Conservation (phyloP, 1,140 invertebrate genomes). For the Pomacea maculata region DNA sequence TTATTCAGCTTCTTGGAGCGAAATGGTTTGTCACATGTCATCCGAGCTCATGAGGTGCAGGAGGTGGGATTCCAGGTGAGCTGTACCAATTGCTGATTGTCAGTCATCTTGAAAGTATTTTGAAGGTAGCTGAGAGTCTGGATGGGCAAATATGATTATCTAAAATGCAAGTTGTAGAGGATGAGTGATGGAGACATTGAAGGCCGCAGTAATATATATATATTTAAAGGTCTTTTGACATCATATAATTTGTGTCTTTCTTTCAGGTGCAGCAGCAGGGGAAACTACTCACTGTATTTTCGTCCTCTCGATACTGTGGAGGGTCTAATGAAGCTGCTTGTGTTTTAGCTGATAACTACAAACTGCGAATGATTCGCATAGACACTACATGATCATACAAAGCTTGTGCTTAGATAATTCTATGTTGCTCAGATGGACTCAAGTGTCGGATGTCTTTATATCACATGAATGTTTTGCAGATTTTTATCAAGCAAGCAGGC, state of each 20-base stretch:
- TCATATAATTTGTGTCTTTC: too few species aligned
- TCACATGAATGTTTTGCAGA: too few species aligned
- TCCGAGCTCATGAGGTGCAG: conserved; percentile 79
- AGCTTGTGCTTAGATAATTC: background rate
- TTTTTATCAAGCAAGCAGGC: too few species aligned
- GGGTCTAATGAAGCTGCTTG: conserved; percentile 76
- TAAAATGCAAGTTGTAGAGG: too few species aligned
- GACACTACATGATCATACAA: conserved; percentile 66
- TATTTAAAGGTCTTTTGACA: too few species aligned
- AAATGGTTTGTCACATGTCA: conserved; percentile 75
- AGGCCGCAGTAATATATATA: too few species aligned
- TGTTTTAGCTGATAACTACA: conserved; percentile 70
- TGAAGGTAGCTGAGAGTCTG: background rate
- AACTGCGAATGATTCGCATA: conserved; percentile 70
- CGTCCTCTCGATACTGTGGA: conserved; percentile 75
- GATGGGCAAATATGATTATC: background rate
- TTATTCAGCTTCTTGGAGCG: conserved; percentile 73
- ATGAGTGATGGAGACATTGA: too few species aligned
- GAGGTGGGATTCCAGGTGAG: conserved; percentile 76
- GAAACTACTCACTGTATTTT: conserved; percentile 76
- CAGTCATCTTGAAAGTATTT: too few species aligned
- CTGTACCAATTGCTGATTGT: background rate
- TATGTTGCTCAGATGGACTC: too few species aligned
- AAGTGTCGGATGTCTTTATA: too few species aligned
- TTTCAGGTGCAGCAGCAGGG: conserved; percentile 71